These are phyloP conservation scores for Drosophila sucinea DNA, from an alignment of 1,140 invertebrate genomes.

Conservation along the genomic window DNA sequence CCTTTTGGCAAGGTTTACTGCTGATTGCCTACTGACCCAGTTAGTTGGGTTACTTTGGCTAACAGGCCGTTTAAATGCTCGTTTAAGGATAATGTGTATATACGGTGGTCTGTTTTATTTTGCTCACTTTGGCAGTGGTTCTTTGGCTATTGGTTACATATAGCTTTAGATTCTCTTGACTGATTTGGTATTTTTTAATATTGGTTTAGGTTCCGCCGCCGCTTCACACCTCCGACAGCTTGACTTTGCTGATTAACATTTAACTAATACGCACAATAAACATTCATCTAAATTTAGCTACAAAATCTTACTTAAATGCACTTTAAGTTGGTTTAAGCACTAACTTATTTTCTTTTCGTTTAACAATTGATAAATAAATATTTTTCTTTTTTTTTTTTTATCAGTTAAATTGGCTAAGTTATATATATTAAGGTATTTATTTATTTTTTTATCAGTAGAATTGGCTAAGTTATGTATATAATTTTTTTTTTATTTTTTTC, in stretches of 20 bases:
- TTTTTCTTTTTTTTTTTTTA: background rate
- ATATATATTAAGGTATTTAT: background rate
- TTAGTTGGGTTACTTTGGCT: conserved; percentile 24
- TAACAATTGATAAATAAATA: conserved; percentile 29
- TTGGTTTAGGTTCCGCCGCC: background rate
- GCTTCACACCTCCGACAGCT: conserved; percentile 1
- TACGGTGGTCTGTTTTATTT: conserved; percentile 7
- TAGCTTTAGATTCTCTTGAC: conserved; percentile 4
- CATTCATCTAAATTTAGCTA: conserved; percentile 18
- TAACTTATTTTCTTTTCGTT: conserved; percentile 1
- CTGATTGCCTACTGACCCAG: conserved; percentile 56
- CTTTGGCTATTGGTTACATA: conserved; percentile 5
- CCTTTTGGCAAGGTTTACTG: conserved; percentile 31
- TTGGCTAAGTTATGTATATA: conserved; percentile 31
- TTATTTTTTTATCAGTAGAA: conserved; percentile 24
- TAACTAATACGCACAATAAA: conserved; percentile 12
- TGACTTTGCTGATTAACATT: conserved; percentile 4
- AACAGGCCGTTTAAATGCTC: conserved; percentile 44
- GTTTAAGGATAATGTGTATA: conserved; percentile 19
- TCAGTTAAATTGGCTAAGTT: background rate
- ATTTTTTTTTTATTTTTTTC: conserved; percentile 25
- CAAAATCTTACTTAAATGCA: conserved; percentile 44
- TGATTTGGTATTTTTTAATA: background rate
- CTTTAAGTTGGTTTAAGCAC: conserved; percentile 9
- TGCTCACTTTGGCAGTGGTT: conserved; percentile 48